Conservation (phyloP, 1,140 invertebrate genomes). For the Drosophila grimshawi region DNA sequence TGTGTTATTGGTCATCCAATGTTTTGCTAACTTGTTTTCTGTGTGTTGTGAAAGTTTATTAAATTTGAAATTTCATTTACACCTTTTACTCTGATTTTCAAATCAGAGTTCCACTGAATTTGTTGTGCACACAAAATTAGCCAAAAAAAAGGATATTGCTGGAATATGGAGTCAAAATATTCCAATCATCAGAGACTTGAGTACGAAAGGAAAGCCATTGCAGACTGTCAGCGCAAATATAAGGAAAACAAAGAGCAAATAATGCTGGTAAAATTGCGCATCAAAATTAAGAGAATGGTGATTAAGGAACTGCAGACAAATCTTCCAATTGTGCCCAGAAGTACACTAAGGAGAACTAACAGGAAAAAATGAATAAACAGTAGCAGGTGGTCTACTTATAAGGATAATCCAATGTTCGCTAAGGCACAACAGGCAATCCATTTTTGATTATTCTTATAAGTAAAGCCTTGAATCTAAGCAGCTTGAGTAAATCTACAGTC, state of each 20-base stretch:
- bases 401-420: not conserved
- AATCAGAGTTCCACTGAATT: conserved; percentile 57
- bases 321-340: not conserved
- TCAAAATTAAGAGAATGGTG: conserved; percentile 34
- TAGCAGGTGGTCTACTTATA: not conserved
- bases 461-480: conserved; percentile 1
- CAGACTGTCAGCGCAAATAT: not conserved
- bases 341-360: not conserved
- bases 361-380: not conserved
- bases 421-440: not conserved
- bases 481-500: conserved; percentile 20
- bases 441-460: not conserved
- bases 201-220: conserved; percentile 18
- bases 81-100: conserved; percentile 50
- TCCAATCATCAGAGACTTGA: not conserved
- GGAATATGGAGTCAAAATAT: conserved; percentile 11
- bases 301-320: conserved; percentile 29
- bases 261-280: conserved; percentile 5
- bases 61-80: conserved; percentile 39
- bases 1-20: conserved; percentile 12
- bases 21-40: conserved; percentile 19
- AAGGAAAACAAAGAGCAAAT: conserved; percentile 2
- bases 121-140: conserved; percentile 20
- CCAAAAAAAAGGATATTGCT: conserved; percentile 30
- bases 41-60: conserved; percentile 52